Evolutionary conservation across 1,140 invertebrate genomes (phyloP).

Genomic region (Drosophila navojoa): DNA sequence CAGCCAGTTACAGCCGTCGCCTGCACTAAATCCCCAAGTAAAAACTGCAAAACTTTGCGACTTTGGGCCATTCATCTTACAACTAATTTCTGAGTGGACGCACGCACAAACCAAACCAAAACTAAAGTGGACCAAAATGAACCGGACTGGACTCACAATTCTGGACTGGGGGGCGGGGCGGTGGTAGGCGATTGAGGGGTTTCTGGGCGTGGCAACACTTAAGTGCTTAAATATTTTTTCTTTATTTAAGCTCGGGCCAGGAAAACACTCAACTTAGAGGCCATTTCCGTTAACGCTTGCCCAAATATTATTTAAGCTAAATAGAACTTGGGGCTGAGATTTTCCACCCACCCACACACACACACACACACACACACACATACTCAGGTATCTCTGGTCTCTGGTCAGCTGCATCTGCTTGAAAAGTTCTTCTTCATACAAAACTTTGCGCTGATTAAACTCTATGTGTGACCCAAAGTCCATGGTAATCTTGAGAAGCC

Average conservation of each 20-base stretch:
- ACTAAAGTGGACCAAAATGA: conserved; percentile 15
- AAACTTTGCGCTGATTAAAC: conserved; percentile 75
- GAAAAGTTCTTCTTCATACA: conserved; percentile 36
- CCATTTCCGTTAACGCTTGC: conserved; percentile 75
- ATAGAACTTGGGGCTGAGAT: conserved; percentile 70
- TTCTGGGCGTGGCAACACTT: conserved; percentile 38
- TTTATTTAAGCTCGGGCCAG: conserved; percentile 58
- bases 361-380: background rate
- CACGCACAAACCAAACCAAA: conserved; percentile 56
- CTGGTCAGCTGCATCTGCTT: conserved; percentile 56
- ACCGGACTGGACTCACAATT: background rate
- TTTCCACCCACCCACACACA: conserved; percentile 19
- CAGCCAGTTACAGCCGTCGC: conserved; percentile 53
- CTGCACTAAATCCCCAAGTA: conserved; percentile 72
- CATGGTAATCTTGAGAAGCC: conserved; percentile 6
- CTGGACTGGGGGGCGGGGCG: background rate
- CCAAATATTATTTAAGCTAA: conserved; percentile 77
- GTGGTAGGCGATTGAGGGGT: background rate
- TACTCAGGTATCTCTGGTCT: conserved; percentile 12
- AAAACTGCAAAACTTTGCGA: conserved; percentile 79
- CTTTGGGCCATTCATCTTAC: conserved; percentile 77
- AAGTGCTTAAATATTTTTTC: conserved; percentile 81
- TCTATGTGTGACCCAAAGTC: conserved; percentile 53
- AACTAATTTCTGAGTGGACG: conserved; percentile 81
- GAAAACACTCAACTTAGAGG: conserved; percentile 75